Conservation (phyloP, 2,113 vertebrate species). For the Montifringilla adamsi region DNA sequence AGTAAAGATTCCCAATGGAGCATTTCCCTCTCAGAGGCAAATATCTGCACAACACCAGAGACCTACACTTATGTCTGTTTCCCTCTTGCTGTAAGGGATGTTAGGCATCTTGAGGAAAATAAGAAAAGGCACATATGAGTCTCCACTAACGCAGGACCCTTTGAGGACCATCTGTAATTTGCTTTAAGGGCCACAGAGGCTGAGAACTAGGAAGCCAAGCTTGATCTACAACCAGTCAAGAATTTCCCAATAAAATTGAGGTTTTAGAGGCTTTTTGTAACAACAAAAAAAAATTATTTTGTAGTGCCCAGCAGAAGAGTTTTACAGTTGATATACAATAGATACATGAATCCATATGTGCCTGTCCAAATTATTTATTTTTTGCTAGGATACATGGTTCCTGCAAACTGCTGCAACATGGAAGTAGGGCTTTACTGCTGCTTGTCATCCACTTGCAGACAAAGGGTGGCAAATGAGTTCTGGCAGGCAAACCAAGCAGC, state of each 20-base stretch:
- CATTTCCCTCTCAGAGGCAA: background rate
- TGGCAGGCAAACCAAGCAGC: background rate
- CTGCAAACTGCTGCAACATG: background rate
- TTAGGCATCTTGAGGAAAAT: background rate
- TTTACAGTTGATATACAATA: background rate
- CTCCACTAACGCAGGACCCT: background rate
- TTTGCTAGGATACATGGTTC: background rate
- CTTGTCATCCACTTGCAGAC: background rate
- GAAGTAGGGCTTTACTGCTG: background rate
- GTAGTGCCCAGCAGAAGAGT: background rate
- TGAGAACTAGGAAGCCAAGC: background rate
- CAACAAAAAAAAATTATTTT: background rate
- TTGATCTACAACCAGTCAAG: background rate
- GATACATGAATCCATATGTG: background rate
- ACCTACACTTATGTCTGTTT: background rate
- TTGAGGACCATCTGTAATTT: background rate
- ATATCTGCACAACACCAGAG: background rate
- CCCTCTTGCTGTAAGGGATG: background rate
- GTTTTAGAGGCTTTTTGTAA: background rate
- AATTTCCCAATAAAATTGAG: background rate
- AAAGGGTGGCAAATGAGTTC: background rate
- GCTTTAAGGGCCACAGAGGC: background rate
- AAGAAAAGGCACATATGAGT: background rate
- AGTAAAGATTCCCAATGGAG: background rate
- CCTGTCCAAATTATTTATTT: background rate